These are phyloP conservation scores for Megaceryle maxima DNA, from an alignment of 2,113 vertebrate species.

Conservation along the genomic window DNA sequence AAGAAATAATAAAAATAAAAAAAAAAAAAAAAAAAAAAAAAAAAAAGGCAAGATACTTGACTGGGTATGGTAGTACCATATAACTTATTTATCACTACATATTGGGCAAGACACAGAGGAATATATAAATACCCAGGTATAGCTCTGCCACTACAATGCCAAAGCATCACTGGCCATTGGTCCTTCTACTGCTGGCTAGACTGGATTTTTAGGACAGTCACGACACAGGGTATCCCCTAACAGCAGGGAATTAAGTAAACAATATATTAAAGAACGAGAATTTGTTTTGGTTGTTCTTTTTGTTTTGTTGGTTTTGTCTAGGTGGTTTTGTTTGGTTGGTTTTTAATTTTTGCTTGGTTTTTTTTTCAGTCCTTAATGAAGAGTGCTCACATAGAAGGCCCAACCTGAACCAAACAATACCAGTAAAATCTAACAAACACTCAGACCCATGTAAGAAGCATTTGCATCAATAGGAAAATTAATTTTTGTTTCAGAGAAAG, in stretches of 20 bases:
- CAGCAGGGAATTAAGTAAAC: not conserved
- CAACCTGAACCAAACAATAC: not conserved
- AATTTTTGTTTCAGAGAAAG: not conserved
- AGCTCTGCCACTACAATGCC: not conserved
- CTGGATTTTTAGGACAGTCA: not conserved
- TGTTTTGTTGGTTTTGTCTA: not conserved
- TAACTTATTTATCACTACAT: not conserved
- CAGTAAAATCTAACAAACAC: accelerated
- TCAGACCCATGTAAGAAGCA: not conserved
- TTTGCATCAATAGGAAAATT: not conserved
- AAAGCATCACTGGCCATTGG: not conserved
- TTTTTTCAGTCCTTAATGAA: not conserved
- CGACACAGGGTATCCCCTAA: not conserved
- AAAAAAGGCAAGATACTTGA: not conserved
- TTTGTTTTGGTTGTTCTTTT: not conserved
- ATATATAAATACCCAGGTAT: not conserved
- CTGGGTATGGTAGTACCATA: not conserved
- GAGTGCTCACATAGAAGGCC: not conserved
- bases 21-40: too few species aligned
- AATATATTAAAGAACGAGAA: not conserved
- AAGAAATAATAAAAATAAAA: too few species aligned
- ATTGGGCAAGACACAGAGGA: not conserved
- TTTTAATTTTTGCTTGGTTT: not conserved
- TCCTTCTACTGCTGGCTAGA: not conserved
- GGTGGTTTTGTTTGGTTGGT: not conserved